phyloP scores from a whole-genome alignment of 2,797 vertebrate species.

The Dendrocincla fuliginosa region DNA sequence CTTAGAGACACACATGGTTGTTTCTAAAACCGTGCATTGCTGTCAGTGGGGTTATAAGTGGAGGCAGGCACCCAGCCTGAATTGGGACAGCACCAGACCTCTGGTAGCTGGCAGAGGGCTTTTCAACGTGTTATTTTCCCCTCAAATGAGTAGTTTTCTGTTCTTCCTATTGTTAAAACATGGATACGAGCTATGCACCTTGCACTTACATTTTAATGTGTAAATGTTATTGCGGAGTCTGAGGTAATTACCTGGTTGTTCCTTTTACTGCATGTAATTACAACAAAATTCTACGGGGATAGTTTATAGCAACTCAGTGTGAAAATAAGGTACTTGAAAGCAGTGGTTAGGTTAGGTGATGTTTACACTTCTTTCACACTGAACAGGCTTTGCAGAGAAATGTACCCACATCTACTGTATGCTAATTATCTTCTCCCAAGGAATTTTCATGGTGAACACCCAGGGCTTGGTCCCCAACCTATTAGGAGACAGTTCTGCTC shows the following conservation, averaged over 20 bases:
- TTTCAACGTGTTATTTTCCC: background rate
- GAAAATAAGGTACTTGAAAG: constrained; percentile 10
- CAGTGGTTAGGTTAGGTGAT: background rate
- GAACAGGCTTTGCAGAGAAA: background rate
- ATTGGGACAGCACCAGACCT: fast-evolving
- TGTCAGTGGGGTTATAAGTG: background rate
- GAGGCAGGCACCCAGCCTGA: background rate
- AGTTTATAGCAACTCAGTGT: constrained; percentile 10
- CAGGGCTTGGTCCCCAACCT: background rate
- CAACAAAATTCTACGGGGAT: background rate
- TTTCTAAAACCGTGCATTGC: background rate
- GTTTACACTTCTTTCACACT: background rate
- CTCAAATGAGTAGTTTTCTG: background rate
- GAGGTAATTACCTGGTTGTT: constrained; percentile 38
- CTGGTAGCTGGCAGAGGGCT: background rate
- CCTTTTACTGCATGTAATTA: constrained; percentile 56
- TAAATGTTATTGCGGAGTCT: background rate
- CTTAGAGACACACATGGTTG: background rate
- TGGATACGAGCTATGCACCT: background rate
- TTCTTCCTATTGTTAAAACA: background rate
- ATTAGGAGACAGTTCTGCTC: background rate
- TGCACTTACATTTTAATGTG: constrained; percentile 9
- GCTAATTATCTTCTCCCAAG: background rate
- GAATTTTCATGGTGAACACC: background rate
- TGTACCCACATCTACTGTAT: fast-evolving